Base-by-base conservation (phyloP, 1,140 invertebrate genomes). In the Eueides isabella region DNA sequence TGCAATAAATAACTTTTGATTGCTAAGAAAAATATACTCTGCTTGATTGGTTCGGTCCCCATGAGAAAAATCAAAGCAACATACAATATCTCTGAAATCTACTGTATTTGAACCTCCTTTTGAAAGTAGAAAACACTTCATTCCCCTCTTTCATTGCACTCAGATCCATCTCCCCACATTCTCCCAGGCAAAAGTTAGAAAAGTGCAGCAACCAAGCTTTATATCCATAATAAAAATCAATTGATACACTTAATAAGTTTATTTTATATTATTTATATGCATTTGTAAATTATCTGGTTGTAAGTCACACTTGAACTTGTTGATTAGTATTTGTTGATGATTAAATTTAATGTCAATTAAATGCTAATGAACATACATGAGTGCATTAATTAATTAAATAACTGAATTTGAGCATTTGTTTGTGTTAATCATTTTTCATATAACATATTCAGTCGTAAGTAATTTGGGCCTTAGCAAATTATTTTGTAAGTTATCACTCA, bases 271-370 rank as follows among this genome's bases (percentile, higher is more conserved):
- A 55, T 55, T n/a, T 23, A 19, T 23, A 55, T 55, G 48, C 48
- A 55, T 55, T 55, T 55, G 48, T 55, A 55, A 55, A 55, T 55
- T 55, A 26, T 11, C 48, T 26, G 19, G 19, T 26, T 55, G 26
- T 26, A 7, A 26, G 19, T 26, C 19, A 23, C 48, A 44, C n/a
- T 0, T 7, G 41, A n/a, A 48, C 6, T 2, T n/a, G n/a, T 48
- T n/a, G 19, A 48, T 7, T 19, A 19, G n/a, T 2, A 19, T 48
- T 48, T 44, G 7, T 2, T n/a, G 7, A 19, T 1, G n/a, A 48
- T 48, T 48, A 55, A 55, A 55, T 26, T 23, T 55, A 55, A 55
- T 55, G n/a, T 55, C 6, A 55, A 11, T 55, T 55, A 23, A 55
- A 55, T 55, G 7, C 7, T 23, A 26, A 55, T 55, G 5, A 23